Conservation (phyloP, 2,797 vertebrate species). For the Remorina albescens region DNA sequence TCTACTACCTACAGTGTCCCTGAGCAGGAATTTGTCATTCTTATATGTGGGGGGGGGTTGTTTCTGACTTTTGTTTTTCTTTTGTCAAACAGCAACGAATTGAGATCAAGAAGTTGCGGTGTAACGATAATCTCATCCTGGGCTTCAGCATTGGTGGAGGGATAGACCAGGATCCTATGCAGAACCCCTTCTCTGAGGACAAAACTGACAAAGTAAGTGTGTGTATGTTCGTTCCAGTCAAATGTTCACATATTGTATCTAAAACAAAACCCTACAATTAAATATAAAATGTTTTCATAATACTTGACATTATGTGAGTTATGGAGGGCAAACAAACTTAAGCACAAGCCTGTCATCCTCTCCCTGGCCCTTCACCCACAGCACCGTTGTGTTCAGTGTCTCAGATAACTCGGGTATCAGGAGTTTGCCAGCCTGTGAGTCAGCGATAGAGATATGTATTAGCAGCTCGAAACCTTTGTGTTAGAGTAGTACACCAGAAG, state of each 20-base stretch:
- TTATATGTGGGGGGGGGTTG: too few species aligned
- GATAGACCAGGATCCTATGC: constrained; percentile 96
- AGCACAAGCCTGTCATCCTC: background rate
- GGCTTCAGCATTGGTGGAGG: constrained; percentile 99
- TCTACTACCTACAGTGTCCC: background rate
- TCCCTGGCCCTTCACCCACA: too few species aligned
- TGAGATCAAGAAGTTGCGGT: constrained; percentile 93
- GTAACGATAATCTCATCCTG: constrained; percentile 92
- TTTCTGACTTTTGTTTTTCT: background rate
- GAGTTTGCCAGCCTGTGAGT: background rate
- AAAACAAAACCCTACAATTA: background rate
- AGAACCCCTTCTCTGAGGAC: constrained; percentile 97
- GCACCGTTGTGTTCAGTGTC: background rate
- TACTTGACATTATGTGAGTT: background rate
- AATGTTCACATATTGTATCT: background rate
- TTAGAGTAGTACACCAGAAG: background rate
- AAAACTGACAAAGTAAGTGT: constrained; percentile 94
- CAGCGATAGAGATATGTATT: too few species aligned
- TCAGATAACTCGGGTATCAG: background rate
- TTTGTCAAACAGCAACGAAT: constrained; percentile 89
- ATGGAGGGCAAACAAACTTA: background rate
- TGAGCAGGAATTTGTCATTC: background rate
- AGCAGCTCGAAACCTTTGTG: background rate
- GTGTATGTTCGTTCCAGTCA: background rate
- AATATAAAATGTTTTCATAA: background rate